Base-by-base conservation (phyloP, 2,888 invertebrate genomes). In the Amblyjoppa proteus region DNA sequence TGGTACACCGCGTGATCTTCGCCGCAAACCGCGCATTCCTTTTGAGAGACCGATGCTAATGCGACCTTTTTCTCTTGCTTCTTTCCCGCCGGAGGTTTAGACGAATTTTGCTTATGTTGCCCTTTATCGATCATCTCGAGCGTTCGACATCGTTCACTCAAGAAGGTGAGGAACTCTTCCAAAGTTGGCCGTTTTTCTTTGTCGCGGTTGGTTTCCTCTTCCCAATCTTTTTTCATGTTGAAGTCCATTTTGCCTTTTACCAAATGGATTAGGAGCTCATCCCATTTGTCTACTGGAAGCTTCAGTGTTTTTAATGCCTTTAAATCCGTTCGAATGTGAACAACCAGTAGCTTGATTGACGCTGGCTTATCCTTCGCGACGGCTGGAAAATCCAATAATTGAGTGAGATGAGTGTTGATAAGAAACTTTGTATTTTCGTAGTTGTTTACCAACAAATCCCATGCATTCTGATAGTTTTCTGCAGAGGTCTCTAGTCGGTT, bases 261-360 rank as follows among this genome's bases (percentile, higher is more conserved):
- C 9, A 90, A 45, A 68, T 87, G 87, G 25, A 88, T 81, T 16
- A 89, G 34, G 13, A 89, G 38, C 13, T 86, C 81, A 68, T 89
- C 88, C 89, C 89, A 89, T 13, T 76, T 31, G 1, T 89, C 86
- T 41, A 86, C 81, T 3, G 89, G 88, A 81, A 87, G 80, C 9
- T 84, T 83, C 9, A 90, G 70, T 13, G 87, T 75, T 70, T 87
- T 76, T 38, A 88, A 77, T 3, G 88, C 82, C 13, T 83, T 86
- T 38, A 87, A 73, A 49, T 88, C 87, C 20, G 85, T 83, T 83
- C 88, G 61, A 4, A 85, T 66, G 66, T 81, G 41, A 34, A 85
- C 81, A 13, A 86, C 73, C 13, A 89, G 71, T 38, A 84, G 74
- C 28, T 80, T 66, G 28, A 89, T 28, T 53, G 81, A 34, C n/a